These are phyloP conservation scores for Falcunculus frontatus DNA, from an alignment of 2,113 vertebrate species.

Conservation along the genomic window DNA sequence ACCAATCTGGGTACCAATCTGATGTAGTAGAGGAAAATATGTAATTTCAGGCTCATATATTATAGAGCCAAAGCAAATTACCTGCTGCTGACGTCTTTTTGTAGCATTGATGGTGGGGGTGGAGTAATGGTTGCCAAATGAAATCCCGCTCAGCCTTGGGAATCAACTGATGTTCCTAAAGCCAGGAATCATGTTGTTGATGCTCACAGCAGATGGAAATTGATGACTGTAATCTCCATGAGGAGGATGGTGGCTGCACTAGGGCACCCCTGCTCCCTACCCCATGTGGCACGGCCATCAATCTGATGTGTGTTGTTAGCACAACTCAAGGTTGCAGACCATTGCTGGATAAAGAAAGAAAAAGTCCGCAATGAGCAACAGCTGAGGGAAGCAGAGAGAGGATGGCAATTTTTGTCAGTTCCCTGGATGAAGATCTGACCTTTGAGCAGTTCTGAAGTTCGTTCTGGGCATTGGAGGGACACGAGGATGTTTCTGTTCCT, in stretches of 20 bases:
- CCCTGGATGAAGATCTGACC: not conserved
- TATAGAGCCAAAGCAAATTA: not conserved
- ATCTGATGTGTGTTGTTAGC: not conserved
- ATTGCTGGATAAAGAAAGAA: not conserved
- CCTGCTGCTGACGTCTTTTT: not conserved
- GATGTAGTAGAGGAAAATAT: not conserved
- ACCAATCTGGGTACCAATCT: not conserved
- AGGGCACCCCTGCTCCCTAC: not conserved
- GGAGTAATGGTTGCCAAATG: not conserved
- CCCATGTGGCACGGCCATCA: not conserved
- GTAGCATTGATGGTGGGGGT: not conserved
- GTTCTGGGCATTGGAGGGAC: not conserved
- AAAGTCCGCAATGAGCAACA: not conserved
- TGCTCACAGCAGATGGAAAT: not conserved
- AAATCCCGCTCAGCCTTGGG: not conserved
- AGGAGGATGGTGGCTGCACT: not conserved
- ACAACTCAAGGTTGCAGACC: not conserved
- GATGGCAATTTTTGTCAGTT: not conserved
- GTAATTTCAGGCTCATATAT: not conserved
- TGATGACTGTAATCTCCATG: constrained; percentile 7
- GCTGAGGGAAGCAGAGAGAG: not conserved
- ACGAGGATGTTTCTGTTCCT: not conserved
- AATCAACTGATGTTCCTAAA: not conserved
- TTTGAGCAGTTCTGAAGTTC: not conserved
- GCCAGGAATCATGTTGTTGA: not conserved